Evolutionary conservation across 2,888 invertebrate genomes (phyloP).

Genomic region (Morpho deidamia): DNA sequence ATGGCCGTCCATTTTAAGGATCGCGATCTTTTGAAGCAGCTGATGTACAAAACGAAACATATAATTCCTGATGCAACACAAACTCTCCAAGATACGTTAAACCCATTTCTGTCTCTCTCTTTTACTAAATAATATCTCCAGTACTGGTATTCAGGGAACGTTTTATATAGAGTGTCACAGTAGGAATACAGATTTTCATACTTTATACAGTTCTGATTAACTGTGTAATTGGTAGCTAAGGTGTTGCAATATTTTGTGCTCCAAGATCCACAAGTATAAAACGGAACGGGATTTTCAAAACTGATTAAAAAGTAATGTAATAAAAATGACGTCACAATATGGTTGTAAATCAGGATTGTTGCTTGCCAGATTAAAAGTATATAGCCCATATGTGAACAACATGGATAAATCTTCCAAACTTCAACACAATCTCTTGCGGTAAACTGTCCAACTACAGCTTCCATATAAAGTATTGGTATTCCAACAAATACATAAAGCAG

Average conservation of each 20-base stretch:
- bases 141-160: conserved; percentile 61
- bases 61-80: conserved; percentile 48
- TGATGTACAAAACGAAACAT: conserved; percentile 37
- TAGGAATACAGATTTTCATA: conserved; percentile 28
- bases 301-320: conserved; percentile 61
- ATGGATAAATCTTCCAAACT: conserved; percentile 52
- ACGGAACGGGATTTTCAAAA: conserved; percentile 58
- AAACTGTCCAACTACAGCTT: conserved; percentile 56
- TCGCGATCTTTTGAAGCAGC: conserved; percentile 42
- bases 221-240: conserved; percentile 43
- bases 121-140: conserved; percentile 37
- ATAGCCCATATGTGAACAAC: conserved; percentile 55
- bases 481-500: conserved; percentile 42
- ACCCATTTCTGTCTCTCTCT: conserved; percentile 27
- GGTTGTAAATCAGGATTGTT: conserved; percentile 39
- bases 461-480: conserved; percentile 61
- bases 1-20: conserved; percentile 41
- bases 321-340: conserved; percentile 41
- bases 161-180: conserved; percentile 40
- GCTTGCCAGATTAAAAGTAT: conserved; percentile 48
- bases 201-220: conserved; percentile 52
- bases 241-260: conserved; percentile 42
- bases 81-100: conserved; percentile 51
- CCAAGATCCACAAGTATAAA: conserved; percentile 51
- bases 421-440: conserved; percentile 56